Conservation (phyloP, 2,888 invertebrate species). For the Drosophila austrosaltans region DNA sequence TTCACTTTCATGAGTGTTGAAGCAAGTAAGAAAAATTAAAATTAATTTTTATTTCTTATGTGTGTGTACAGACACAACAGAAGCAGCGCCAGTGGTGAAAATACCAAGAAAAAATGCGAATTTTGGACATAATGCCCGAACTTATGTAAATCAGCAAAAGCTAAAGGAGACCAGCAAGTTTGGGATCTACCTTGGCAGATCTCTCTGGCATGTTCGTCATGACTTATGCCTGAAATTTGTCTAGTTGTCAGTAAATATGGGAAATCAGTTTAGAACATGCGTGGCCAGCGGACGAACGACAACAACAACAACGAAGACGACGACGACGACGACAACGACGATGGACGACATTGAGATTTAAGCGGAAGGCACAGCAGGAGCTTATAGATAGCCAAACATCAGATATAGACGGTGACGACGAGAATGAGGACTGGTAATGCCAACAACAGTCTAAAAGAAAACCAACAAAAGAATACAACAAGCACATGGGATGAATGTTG, state of each 20-base stretch:
- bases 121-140: slow-evolving; percentile 80
- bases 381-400: slow-evolving; percentile 80
- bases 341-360: slow-evolving; percentile 74
- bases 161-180: slow-evolving; percentile 34
- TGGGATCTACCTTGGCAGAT: slow-evolving; percentile 47
- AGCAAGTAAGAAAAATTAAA: slow-evolving; percentile 58
- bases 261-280: slow-evolving; percentile 82
- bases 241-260: slow-evolving; percentile 84
- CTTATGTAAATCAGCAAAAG: slow-evolving; percentile 73
- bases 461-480: slow-evolving; percentile 27
- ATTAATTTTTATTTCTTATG: slow-evolving; percentile 52
- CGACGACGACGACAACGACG: slow-evolving; percentile 43
- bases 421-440: slow-evolving; percentile 66
- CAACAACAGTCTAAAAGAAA: slow-evolving; percentile 60
- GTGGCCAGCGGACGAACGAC: slow-evolving; percentile 50
- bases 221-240: slow-evolving; percentile 84
- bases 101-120: slow-evolving; percentile 77
- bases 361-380: slow-evolving; percentile 81
- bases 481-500: slow-evolving; percentile 15
- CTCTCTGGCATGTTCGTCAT: slow-evolving; percentile 71
- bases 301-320: slow-evolving; percentile 41
- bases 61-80: slow-evolving; percentile 38
- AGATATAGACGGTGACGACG: slow-evolving; percentile 65
- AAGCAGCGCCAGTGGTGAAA: slow-evolving; percentile 22
- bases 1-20: slow-evolving; percentile 65